Evolutionary conservation across 1,140 invertebrate species (phyloP).

Genomic region (Cheumatopsyche charites): DNA sequence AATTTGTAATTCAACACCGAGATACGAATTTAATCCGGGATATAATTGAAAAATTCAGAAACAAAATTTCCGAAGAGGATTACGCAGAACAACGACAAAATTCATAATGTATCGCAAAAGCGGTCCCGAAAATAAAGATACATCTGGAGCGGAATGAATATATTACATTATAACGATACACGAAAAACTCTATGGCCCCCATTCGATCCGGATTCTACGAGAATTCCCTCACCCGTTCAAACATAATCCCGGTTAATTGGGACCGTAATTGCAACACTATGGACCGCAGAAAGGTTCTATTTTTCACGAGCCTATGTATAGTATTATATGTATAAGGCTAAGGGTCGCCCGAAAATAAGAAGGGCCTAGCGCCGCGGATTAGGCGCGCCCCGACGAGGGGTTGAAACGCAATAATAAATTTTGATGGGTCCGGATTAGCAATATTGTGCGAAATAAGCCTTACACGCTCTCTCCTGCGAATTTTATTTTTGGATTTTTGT

Average conservation of each 20-base stretch:
- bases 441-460: conserved; percentile 26
- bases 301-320: background rate
- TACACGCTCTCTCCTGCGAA: background rate
- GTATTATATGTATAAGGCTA: no score
- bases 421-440: conserved; percentile 32
- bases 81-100: background rate
- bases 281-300: conserved; percentile 25
- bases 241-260: conserved; percentile 40
- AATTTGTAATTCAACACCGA: no score
- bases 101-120: background rate
- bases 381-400: conserved; percentile 11
- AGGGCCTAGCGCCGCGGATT: conserved; percentile 26
- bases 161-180: background rate
- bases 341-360: conserved; percentile 29
- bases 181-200: background rate
- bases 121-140: background rate
- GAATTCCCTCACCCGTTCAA: conserved; percentile 14
- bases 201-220: background rate
- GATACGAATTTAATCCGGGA: no score
- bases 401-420: conserved; percentile 37
- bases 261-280: conserved; percentile 35
- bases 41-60: no score
- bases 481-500: background rate
- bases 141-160: background rate
- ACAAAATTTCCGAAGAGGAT: no score